A percentile compares a stretch with the other conserved stretches of the same genome.
phyloP scores from a whole-genome alignment of 2,888 invertebrate genomes.

The Callyntrura sp. region DNA sequence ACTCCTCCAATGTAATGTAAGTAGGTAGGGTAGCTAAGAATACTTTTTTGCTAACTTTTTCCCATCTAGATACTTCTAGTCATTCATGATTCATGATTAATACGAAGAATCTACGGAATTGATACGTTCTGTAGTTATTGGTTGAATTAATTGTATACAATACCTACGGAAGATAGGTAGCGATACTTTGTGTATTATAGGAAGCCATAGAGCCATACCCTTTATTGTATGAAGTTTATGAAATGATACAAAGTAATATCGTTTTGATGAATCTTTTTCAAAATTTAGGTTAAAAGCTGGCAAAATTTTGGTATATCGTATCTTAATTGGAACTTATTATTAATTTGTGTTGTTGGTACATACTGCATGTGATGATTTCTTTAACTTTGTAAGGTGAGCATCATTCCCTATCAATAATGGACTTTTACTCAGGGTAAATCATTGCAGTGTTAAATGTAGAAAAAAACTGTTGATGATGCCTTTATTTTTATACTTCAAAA shows the following conservation, averaged over 20 bases:
- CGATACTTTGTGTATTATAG: too few relatives aligned
- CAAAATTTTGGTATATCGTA: not conserved
- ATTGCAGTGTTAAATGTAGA: constrained; percentile 23
- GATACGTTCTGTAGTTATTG: too few relatives aligned
- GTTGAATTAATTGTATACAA: too few relatives aligned
- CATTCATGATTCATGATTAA: too few relatives aligned
- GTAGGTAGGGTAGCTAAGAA: too few relatives aligned
- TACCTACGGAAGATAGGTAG: too few relatives aligned
- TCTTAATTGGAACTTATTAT: not conserved
- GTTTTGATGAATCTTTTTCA: not conserved
- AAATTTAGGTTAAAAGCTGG: not conserved
- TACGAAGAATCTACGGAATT: too few relatives aligned
- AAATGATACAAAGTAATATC: not conserved
- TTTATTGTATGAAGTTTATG: not conserved
- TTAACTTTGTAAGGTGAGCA: not conserved
- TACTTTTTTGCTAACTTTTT: too few relatives aligned
- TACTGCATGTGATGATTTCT: not conserved
- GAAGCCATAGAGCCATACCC: not conserved
- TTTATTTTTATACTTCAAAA: not conserved
- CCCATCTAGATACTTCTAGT: too few relatives aligned
- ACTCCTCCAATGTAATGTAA: too few relatives aligned
- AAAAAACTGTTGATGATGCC: not conserved
- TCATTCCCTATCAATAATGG: too few relatives aligned
- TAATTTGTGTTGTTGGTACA: not conserved
- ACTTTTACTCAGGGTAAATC: not conserved